Evolutionary conservation across 1,140 invertebrate genomes (phyloP).

Genomic region (Drosophila tropicalis): DNA sequence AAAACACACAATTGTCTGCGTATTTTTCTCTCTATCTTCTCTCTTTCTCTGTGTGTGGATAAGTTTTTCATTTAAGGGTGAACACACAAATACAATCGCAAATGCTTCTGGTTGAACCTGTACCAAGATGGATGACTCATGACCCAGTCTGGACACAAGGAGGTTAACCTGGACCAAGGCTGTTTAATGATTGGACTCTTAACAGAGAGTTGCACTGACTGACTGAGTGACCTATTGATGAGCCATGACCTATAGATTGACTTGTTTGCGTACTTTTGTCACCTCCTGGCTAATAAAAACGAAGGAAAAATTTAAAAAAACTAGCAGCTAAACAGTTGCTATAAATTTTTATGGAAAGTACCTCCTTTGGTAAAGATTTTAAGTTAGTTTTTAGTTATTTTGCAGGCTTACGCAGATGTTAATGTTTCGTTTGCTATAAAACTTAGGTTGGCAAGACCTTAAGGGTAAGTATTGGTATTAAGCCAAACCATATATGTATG

Average conservation of each 20-base stretch:
- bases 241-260: neutral
- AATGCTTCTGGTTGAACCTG: neutral
- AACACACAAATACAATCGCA: conserved; percentile 8
- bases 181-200: neutral
- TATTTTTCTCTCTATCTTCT: neutral
- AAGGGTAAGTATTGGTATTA: too few relatives aligned
- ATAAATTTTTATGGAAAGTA: too few relatives aligned
- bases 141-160: neutral
- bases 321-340: too few relatives aligned
- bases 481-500: too few relatives aligned
- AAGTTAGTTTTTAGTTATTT: too few relatives aligned
- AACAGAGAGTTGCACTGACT: neutral
- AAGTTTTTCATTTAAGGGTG: conserved; percentile 4
- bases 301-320: too few relatives aligned
- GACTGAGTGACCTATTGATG: neutral
- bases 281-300: neutral
- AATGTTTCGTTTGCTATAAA: too few relatives aligned
- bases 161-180: neutral
- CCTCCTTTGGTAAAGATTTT: too few relatives aligned
- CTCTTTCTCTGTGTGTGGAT: neutral
- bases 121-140: conserved; percentile 7
- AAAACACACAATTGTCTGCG: conserved; percentile 6
- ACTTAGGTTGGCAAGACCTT: too few relatives aligned
- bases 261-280: neutral
- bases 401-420: too few relatives aligned